Base-by-base conservation (phyloP, 2,888 invertebrate species). In the Caenorhabditis auriculariae region DNA sequence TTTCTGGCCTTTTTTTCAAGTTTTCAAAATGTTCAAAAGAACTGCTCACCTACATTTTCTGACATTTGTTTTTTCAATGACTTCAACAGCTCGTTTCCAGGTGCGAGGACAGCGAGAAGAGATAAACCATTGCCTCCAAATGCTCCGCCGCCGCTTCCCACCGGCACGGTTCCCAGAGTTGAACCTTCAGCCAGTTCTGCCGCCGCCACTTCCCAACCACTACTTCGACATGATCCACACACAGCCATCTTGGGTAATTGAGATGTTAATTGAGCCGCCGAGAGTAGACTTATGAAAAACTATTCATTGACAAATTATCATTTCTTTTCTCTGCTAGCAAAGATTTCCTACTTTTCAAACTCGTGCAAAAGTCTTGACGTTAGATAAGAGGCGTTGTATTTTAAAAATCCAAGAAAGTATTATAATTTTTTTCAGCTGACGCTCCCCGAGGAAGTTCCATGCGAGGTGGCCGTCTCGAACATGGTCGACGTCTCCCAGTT, bases 391-490 rank as follows among this genome's bases (percentile, higher is more conserved):
- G n/a, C n/a, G n/a, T n/a, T n/a, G n/a, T n/a, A 41, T n/a, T 24
- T 15, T 4, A 24, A 41, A 41, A 41, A 17, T n/a, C 6, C 41
- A 41, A 41, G 24, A 41, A 9, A 41, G 9, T 39, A 5, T 7
- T 39, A 15, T 5, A 15, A 42, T 26, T 27, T 27, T 39, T 76
- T 82, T 47, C 84, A 91, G 88, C 86, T 94, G 78, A 88, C 89
- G 83, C 86, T 96, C 69, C 89, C 94, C 77, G 91, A 91, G 83
- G 91, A 90, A 46, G 90, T 94, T 51, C 90, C 91, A 82, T 91
- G 93, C 81, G 95, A 96, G 84, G 91, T 93, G 26, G 88, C 89
- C 64, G 87, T 96, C 76, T 91, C 91, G 81, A 89, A 90, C 76
- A 87, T 93, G 80, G 88, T 91, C 67, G 88, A 88, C 66, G 90